phyloP scores from a whole-genome alignment of 2,888 invertebrate genomes.

The Pinctada fucata region DNA sequence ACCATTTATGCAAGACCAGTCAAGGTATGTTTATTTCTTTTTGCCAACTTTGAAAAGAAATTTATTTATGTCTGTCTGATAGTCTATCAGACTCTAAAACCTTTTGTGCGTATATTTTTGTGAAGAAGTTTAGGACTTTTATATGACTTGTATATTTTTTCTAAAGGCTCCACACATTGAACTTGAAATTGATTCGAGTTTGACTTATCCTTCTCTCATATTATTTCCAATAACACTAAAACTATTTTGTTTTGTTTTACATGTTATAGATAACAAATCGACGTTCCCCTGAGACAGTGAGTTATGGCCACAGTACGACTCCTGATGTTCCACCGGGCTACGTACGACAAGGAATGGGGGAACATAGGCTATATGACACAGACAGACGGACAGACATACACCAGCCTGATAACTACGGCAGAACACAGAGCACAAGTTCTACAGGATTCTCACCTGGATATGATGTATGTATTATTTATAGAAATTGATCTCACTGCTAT shows the following conservation, averaged over 20 bases:
- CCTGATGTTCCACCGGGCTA: constrained; percentile 6
- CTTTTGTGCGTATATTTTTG: too few relatives aligned
- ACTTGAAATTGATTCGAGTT: too few relatives aligned
- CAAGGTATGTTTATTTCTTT: not conserved
- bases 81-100: not conserved
- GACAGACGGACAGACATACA: not conserved
- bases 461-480: constrained; percentile 28
- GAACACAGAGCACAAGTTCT: constrained; percentile 16
- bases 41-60: not conserved
- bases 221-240: too few relatives aligned
- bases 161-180: too few relatives aligned
- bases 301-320: not conserved
- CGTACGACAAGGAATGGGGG: constrained; percentile 12
- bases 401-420: not conserved
- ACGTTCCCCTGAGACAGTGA: constrained; percentile 11
- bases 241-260: too few relatives aligned
- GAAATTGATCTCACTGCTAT: too few relatives aligned
- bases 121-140: too few relatives aligned
- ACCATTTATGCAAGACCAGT: constrained; percentile 31
- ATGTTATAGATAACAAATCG: constrained; percentile 32
- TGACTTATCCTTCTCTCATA: too few relatives aligned
- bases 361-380: constrained; percentile 13
- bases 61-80: not conserved
- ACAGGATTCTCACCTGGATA: constrained; percentile 38
- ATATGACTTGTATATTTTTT: too few relatives aligned